Percentiles rank a stretch among this genome's conserved stretches.
Evolutionary conservation across 2,113 vertebrate species (phyloP).

Genomic region (Microcebus murinus): DNA sequence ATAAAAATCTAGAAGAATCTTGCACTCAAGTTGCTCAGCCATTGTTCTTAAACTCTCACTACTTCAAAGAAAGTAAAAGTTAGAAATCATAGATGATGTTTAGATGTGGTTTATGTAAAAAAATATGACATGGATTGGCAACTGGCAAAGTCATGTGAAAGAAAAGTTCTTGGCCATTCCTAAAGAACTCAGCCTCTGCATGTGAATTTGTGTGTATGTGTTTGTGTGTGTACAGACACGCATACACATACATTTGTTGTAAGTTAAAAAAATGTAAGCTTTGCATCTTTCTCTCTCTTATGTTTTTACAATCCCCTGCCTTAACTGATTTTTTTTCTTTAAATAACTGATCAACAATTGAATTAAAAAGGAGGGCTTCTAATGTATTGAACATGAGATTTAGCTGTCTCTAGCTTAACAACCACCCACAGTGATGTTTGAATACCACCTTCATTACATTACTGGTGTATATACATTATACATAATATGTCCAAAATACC

Average conservation of each 20-base stretch:
- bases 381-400: not conserved
- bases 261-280: conserved; percentile 8
- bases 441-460: not conserved
- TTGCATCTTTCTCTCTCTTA: not conserved
- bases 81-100: not conserved
- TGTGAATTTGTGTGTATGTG: not conserved
- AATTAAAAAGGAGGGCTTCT: not conserved
- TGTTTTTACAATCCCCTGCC: not conserved
- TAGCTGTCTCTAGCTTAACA: not conserved
- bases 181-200: not conserved
- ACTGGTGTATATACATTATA: not conserved
- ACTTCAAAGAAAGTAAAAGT: conserved; percentile 4
- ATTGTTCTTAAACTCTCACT: not conserved
- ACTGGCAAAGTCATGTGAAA: not conserved
- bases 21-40: not conserved
- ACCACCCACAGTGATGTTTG: not conserved
- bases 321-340: not conserved
- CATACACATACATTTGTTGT: not conserved
- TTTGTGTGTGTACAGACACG: too few species aligned
- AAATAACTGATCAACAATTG: not conserved
- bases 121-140: not conserved
- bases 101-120: not conserved
- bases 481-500: not conserved
- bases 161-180: not conserved
- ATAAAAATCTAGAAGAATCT: not conserved